These are phyloP conservation scores for Abrostola tripartita DNA, from an alignment of 2,888 invertebrate genomes.

Conservation along the genomic window DNA sequence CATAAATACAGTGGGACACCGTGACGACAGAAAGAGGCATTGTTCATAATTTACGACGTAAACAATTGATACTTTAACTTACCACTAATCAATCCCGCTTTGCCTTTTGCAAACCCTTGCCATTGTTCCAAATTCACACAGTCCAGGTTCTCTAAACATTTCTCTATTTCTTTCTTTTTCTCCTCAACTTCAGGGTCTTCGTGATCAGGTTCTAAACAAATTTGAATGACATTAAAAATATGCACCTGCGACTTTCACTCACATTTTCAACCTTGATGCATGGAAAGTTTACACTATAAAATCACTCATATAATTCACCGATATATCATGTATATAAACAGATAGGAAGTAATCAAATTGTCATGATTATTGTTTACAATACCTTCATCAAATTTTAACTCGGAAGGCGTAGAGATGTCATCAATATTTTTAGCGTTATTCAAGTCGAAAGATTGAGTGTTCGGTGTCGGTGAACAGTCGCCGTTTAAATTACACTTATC, in stretches of 20 bases:
- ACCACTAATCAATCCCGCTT: slow-evolving; percentile 92
- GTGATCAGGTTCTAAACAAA: slow-evolving; percentile 85
- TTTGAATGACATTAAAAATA: slow-evolving; percentile 44
- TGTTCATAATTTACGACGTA: slow-evolving; percentile 30
- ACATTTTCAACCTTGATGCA: slow-evolving; percentile 18
- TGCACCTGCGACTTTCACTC: slow-evolving; percentile 61
- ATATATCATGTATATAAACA: slow-evolving; percentile 34
- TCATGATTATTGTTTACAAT: slow-evolving; percentile 77
- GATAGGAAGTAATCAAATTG: slow-evolving; percentile 60
- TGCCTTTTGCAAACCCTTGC: slow-evolving; percentile 89
- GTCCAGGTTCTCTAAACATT: slow-evolving; percentile 83
- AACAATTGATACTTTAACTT: slow-evolving; percentile 44
- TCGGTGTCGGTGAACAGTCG: slow-evolving; percentile 71
- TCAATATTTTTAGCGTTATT: slow-evolving; percentile 85
- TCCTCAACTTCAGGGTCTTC: slow-evolving; percentile 89
- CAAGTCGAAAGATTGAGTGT: slow-evolving; percentile 69
- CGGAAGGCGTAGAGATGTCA: slow-evolving; percentile 88
- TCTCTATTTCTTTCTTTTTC: slow-evolving; percentile 89
- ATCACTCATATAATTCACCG: slow-evolving; percentile 18
- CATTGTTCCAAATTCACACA: slow-evolving; percentile 85
- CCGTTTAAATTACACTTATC: slow-evolving; percentile 78
- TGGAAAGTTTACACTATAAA: slow-evolving; percentile 7
- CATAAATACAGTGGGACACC: slow-evolving; percentile 8
- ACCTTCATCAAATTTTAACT: slow-evolving; percentile 92
- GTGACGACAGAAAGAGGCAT: slow-evolving; percentile 19